A percentile compares a stretch with the other conserved stretches of the same genome.
These are phyloP conservation scores for Cephalopterus ornatus DNA, from an alignment of 2,113 vertebrate genomes.

Conservation along the genomic window DNA sequence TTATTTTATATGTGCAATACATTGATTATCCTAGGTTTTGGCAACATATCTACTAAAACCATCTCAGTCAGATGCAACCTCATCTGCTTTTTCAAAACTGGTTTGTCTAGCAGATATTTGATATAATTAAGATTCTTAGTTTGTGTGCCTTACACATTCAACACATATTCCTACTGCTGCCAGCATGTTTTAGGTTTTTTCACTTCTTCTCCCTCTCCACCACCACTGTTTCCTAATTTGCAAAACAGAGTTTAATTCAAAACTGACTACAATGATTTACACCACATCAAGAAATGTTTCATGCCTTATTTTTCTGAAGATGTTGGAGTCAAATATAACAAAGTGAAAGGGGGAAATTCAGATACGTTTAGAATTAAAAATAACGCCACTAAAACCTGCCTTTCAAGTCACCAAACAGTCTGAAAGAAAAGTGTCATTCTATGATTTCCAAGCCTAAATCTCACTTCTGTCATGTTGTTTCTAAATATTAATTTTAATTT, in stretches of 20 bases:
- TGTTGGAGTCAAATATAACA: not conserved
- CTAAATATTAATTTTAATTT: not conserved
- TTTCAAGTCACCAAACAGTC: not conserved
- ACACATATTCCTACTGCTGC: not conserved
- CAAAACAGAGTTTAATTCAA: not conserved
- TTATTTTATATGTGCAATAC: not conserved
- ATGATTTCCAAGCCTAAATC: not conserved
- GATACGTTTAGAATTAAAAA: not conserved
- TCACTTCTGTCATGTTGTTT: not conserved
- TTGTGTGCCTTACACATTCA: not conserved
- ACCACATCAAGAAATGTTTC: not conserved
- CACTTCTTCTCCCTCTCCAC: not conserved
- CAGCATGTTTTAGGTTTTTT: not conserved
- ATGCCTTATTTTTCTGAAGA: not conserved
- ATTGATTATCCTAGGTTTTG: not conserved
- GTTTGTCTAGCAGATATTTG: not conserved
- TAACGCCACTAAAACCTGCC: not conserved
- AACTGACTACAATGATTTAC: not conserved
- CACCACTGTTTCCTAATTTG: not conserved
- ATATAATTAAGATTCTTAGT: not conserved
- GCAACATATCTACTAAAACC: not conserved
- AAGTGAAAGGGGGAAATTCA: not conserved
- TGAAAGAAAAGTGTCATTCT: not conserved
- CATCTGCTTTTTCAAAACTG: not conserved
- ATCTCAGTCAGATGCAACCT: not conserved